Evolutionary conservation across 2,888 invertebrate genomes (phyloP).

Genomic region (Sinohyriopsis cumingii): DNA sequence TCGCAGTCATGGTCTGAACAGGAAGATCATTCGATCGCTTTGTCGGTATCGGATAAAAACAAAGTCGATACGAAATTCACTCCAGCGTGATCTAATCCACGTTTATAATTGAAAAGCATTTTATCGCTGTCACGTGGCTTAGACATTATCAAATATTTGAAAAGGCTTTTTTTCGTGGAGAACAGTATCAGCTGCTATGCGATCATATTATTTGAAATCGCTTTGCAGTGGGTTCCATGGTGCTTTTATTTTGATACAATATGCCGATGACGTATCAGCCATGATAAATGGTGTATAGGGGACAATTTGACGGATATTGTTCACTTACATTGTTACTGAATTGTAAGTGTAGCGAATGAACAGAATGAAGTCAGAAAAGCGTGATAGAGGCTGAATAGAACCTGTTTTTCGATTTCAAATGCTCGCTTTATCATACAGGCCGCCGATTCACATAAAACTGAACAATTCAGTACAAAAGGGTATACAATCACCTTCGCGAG

Average conservation of each 20-base stretch:
- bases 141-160: constrained; percentile 39
- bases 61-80: background rate
- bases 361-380: constrained; percentile 31
- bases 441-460: too few relatives aligned
- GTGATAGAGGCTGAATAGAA: constrained; percentile 22
- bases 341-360: constrained; percentile 17
- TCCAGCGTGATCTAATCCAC: constrained; percentile 19
- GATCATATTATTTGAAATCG: constrained; percentile 20
- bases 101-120: constrained; percentile 35
- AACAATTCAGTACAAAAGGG: too few relatives aligned
- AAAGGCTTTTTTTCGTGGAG: constrained; percentile 27
- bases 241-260: constrained; percentile 22
- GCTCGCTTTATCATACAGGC: too few relatives aligned
- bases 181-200: constrained; percentile 12
- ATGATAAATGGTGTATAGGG: constrained; percentile 31
- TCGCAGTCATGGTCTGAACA: too few relatives aligned
- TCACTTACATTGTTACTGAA: constrained; percentile 30
- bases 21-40: too few relatives aligned
- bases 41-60: too few relatives aligned
- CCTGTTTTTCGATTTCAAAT: constrained; percentile 9
- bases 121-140: constrained; percentile 29
- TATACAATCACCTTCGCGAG: too few relatives aligned
- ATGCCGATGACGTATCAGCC: constrained; percentile 21
- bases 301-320: constrained; percentile 35
- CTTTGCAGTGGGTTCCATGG: constrained; percentile 7